Evolutionary conservation across 2,888 invertebrate species (phyloP).

Genomic region (Rhodophaea formosa): DNA sequence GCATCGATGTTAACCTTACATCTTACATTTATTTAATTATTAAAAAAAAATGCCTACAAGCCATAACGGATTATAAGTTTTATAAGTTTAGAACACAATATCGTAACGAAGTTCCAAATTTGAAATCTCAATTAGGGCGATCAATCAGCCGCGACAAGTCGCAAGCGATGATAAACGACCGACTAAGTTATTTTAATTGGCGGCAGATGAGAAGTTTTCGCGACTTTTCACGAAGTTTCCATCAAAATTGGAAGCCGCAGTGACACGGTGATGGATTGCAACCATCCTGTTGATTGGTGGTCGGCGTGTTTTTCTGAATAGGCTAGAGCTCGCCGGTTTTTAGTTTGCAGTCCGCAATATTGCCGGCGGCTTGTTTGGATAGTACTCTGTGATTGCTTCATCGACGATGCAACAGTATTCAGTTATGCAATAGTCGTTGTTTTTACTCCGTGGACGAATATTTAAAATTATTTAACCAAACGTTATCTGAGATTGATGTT

Average conservation of each 20-base stretch:
- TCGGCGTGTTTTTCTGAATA: constrained; percentile 25
- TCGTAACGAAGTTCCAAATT: not conserved
- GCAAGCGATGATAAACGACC: constrained; percentile 17
- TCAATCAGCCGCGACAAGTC: constrained; percentile 16
- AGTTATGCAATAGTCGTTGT: too few species aligned
- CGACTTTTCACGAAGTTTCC: constrained; percentile 14
- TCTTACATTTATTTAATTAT: too few species aligned
- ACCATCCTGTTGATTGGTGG: constrained; percentile 67
- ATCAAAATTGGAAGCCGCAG: constrained; percentile 11
- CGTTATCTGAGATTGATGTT: too few species aligned
- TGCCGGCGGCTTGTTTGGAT: not conserved
- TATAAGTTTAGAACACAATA: not conserved
- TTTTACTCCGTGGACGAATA: too few species aligned
- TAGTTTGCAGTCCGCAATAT: too few species aligned
- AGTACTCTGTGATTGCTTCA: not conserved
- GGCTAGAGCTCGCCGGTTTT: constrained; percentile 5
- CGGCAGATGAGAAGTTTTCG: constrained; percentile 13
- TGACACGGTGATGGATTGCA: constrained; percentile 60
- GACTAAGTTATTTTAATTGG: constrained; percentile 19
- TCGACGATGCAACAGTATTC: too few species aligned
- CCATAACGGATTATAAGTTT: not conserved
- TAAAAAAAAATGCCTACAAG: too few species aligned
- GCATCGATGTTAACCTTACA: too few species aligned
- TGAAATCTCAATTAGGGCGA: constrained; percentile 15
- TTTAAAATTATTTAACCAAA: too few species aligned